Evolutionary conservation across 2,888 invertebrate genomes (phyloP).

Genomic region (Ceriagrion tenellum): DNA sequence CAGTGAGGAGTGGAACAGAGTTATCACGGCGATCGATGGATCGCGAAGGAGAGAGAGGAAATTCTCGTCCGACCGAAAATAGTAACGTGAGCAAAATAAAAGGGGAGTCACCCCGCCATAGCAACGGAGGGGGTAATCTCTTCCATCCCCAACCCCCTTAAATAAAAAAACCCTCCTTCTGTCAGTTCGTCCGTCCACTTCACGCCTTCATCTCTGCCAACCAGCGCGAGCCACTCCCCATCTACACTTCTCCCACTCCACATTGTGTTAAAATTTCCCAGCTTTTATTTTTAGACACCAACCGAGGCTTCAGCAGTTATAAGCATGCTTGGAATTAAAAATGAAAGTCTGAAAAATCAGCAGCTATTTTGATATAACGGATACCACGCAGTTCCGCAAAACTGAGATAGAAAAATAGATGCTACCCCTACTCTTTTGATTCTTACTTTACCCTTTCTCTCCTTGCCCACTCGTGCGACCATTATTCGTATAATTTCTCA

Average conservation of each 20-base stretch:
- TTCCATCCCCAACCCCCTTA: neutral
- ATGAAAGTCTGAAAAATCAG: too few species aligned
- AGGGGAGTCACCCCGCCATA: neutral
- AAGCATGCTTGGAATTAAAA: too few species aligned
- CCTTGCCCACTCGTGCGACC: neutral
- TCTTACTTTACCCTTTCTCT: neutral
- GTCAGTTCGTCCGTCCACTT: neutral
- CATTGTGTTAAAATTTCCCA: too few species aligned
- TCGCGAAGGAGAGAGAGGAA: neutral
- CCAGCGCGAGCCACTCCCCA: too few species aligned
- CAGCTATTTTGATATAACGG: too few species aligned
- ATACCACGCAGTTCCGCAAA: too few species aligned
- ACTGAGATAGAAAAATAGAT: too few species aligned
- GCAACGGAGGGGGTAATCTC: neutral
- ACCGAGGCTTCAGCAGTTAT: too few species aligned
- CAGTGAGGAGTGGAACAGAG: neutral
- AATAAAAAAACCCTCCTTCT: neutral
- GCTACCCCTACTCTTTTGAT: too few species aligned
- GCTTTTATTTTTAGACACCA: too few species aligned
- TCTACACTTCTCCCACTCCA: too few species aligned
- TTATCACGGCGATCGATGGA: slow-evolving; percentile 11
- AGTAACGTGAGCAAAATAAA: slow-evolving; percentile 44
- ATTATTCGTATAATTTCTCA: neutral
- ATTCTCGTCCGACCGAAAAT: slow-evolving; percentile 26
- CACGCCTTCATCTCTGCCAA: neutral